These are phyloP conservation scores for Frankliniella intonsa DNA, from an alignment of 2,888 invertebrate genomes.

Conservation along the genomic window DNA sequence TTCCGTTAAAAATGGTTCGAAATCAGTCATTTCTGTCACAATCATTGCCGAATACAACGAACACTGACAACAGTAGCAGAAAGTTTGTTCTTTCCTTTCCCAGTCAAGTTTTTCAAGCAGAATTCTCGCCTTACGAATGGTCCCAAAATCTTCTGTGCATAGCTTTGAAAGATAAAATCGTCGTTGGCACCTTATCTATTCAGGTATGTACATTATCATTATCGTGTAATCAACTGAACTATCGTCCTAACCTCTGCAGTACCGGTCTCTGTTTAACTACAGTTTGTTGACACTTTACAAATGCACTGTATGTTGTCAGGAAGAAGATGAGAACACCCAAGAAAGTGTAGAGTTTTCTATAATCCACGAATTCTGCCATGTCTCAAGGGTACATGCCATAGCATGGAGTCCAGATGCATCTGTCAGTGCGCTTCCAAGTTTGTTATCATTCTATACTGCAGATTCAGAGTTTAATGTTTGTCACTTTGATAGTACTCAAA, in stretches of 20 bases:
- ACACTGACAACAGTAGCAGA: neutral
- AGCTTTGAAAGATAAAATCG: conserved; percentile 54
- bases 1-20: neutral
- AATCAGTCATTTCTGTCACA: neutral
- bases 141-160: conserved; percentile 60
- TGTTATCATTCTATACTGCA: conserved; percentile 53
- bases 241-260: conserved; percentile 31
- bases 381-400: conserved; percentile 53
- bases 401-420: conserved; percentile 61
- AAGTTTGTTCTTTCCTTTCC: conserved; percentile 32
- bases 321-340: conserved; percentile 51
- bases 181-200: conserved; percentile 54
- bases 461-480: conserved; percentile 52
- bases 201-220: conserved; percentile 48
- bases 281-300: conserved; percentile 23
- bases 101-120: conserved; percentile 37
- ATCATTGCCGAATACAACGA: neutral
- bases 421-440: conserved; percentile 55
- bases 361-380: conserved; percentile 54
- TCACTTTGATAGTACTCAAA: neutral
- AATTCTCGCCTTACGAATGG: conserved; percentile 59
- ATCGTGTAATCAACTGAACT: conserved; percentile 28
- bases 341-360: conserved; percentile 53
- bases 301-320: conserved; percentile 38
- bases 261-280: conserved; percentile 36